A percentile compares a stretch with the other conserved stretches of the same genome.
These are phyloP conservation scores for Lissocephala sabroskyi DNA, from an alignment of 2,888 invertebrate genomes.

Conservation along the genomic window DNA sequence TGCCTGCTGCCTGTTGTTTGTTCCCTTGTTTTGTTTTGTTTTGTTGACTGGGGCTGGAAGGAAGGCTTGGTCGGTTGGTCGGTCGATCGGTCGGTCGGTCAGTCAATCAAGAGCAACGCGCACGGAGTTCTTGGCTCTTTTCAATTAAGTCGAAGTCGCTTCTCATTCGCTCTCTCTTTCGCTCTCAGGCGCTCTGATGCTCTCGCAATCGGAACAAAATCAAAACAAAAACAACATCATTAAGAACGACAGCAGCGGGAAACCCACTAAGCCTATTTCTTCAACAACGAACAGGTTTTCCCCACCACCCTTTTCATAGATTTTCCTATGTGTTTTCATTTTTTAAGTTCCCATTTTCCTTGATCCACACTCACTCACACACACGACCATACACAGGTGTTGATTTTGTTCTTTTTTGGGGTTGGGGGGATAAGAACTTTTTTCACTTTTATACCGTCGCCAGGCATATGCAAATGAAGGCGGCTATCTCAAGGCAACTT, in stretches of 20 bases:
- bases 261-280: constrained; percentile 44
- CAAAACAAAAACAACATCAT: constrained; percentile 25
- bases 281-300: constrained; percentile 55
- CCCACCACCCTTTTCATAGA: constrained; percentile 36
- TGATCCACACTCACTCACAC: not conserved
- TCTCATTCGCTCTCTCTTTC: too few species aligned
- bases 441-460: constrained; percentile 19
- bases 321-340: constrained; percentile 51
- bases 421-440: constrained; percentile 5
- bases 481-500: constrained; percentile 14
- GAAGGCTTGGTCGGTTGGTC: constrained; percentile 18
- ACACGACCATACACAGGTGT: too few species aligned
- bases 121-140: constrained; percentile 52
- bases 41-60: too few species aligned
- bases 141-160: constrained; percentile 52
- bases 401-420: constrained; percentile 19
- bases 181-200: too few species aligned
- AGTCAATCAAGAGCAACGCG: constrained; percentile 49
- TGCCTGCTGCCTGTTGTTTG: constrained; percentile 10
- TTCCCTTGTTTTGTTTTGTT: too few species aligned
- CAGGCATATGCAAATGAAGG: constrained; percentile 6
- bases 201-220: too few species aligned
- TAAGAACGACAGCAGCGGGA: not conserved
- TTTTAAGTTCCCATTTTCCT: constrained; percentile 26
- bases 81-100: constrained; percentile 28